phyloP scores from a whole-genome alignment of 1,140 invertebrate species.

The Anoplolepis gracilipes region DNA sequence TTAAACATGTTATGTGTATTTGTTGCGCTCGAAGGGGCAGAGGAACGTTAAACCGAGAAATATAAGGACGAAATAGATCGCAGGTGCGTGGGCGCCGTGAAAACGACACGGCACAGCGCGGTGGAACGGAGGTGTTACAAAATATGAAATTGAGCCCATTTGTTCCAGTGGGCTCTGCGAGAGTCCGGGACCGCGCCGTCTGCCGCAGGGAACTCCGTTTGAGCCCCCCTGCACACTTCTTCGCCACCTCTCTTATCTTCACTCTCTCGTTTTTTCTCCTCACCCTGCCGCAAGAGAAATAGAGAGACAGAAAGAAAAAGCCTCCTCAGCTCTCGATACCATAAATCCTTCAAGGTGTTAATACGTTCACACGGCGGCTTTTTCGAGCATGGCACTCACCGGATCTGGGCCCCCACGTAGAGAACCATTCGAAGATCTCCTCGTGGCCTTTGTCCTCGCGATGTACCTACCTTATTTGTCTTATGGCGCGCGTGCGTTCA shows the following conservation, averaged over 20 bases:
- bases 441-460: slow-evolving; percentile 64
- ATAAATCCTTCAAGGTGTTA: slow-evolving; percentile 85
- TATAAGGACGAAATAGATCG: slow-evolving; percentile 80
- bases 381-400: slow-evolving; percentile 68
- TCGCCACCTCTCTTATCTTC: slow-evolving; percentile 27
- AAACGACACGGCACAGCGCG: slow-evolving; percentile 43
- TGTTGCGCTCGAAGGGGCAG: slow-evolving; percentile 21
- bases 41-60: slow-evolving; percentile 68
- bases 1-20: not conserved
- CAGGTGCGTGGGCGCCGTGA: slow-evolving; percentile 79
- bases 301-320: slow-evolving; percentile 8
- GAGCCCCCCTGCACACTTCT: not conserved
- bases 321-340: slow-evolving; percentile 76
- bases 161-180: slow-evolving; percentile 81
- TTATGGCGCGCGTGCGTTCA: slow-evolving; percentile 3
- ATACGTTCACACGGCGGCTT: slow-evolving; percentile 82
- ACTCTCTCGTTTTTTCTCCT: slow-evolving; percentile 2
- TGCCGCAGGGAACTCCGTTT: slow-evolving; percentile 80
- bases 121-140: slow-evolving; percentile 76
- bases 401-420: slow-evolving; percentile 72
- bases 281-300: not conserved
- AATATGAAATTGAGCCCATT: slow-evolving; percentile 84
- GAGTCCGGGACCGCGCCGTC: slow-evolving; percentile 66
- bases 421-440: slow-evolving; percentile 61
- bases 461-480: slow-evolving; percentile 60